Evolutionary conservation across 2,113 vertebrate species (phyloP), one percentile per base, ranked within the genome.

Genomic region (Melanocharis versteri): DNA sequence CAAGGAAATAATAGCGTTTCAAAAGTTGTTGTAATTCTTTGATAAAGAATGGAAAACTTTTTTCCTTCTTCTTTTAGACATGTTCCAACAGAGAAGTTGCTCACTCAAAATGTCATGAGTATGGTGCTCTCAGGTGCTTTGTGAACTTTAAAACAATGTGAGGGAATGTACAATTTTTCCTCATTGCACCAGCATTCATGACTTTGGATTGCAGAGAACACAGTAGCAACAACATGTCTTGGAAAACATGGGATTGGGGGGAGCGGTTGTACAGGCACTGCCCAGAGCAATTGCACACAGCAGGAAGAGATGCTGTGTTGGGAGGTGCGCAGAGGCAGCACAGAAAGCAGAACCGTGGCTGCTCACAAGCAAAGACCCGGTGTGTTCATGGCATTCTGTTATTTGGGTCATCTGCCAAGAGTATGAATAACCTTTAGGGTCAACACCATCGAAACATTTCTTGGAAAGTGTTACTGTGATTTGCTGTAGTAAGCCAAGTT

Each of bases 401-500:
- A 47, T 30, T 61, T 31, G 66, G 33, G 30, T 68, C 21, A 7
- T 13, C 72, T 95, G 97, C 97, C 97, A 97, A 96, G 93, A 90
- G 87, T 42, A 44, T 40, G 95, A 94, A 88, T 71, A 96, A 97
- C 97, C 95, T 97, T 83, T 77, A 80, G 95, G 97, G 92, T 92
- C 95, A 96, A 73, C 56, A 47, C 83, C 95, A 88, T 90, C 94
- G 97, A 97, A 95, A 92, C 90, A 84, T 87, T 97, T 89, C 94
- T 98, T 98, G 97, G 97, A 97, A 95, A 87, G 83, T 16, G 3
- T 79, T 88, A 7, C 85, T 96, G 96, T 83, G 96, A 94, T 95
- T 97, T 94, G 80, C 47, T 85, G 27, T 2, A 48, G 84, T 8
- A 69, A 89, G 97, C 96, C 97, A 98, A 97, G 97, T 93, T 96